Base-by-base conservation (phyloP, 1,140 invertebrate species). In the Ostrea denselamellosa region DNA sequence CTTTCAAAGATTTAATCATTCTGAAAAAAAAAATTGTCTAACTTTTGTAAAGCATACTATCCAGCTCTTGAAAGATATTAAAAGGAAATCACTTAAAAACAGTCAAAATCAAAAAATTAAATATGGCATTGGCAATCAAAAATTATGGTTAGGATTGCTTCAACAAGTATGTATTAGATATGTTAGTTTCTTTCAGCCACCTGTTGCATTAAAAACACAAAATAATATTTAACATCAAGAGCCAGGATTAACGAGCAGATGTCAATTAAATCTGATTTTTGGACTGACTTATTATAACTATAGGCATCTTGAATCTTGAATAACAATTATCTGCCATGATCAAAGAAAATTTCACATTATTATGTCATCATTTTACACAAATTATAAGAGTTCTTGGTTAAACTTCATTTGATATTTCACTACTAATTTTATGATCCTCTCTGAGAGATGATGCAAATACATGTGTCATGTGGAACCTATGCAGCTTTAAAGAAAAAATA, bases 291-390 rank as follows among this genome's bases (percentile, higher is more conserved):
- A 62, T n/a, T 62, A n/a, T 44, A 62, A 62, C 56, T 77, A 77
- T 25, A 77, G 68, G 25, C 68, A 77, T 77, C 68, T 77, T 77
- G 68, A 25, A 71, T 77, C 12, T 34, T 28, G 28, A 28, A 10
- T 14, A 62, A 77, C 68, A 77, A 77, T 77, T 77, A 77, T 77
- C n/a, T 28, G 12, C 12, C 14, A 2, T 77, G 68, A 77, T 77
- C 68, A 77, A 77, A 77, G 68, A 44, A 28, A 77, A 34, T 2
- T 77, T 77, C n/a, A 62, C 56, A 62, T 19, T 77, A 77, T 77
- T 77, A 77, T 77, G 68, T 77, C 68, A 77, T 77, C 68, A 17
- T 77, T 77, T 34, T 34, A 25, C 68, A 77, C 68, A 77, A 77
- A 77, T 77, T 77, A 77, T 9, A 1, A 12, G 25, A 9, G 22